Conservation (phyloP, 1,140 invertebrate species). For the Rhyzopertha dominica region DNA sequence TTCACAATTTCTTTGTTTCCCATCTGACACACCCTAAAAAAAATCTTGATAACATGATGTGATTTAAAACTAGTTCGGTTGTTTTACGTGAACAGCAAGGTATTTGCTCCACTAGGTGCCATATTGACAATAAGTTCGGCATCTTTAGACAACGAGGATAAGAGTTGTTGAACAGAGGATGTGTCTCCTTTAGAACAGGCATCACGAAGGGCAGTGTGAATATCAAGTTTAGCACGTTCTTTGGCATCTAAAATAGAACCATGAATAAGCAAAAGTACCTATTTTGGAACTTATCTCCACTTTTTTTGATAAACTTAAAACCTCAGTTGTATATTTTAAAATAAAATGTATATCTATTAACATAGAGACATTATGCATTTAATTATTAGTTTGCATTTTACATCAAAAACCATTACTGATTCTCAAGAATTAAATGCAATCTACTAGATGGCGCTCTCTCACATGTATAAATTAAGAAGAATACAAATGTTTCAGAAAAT, state of each 20-base stretch:
- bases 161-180: slow-evolving; percentile 55
- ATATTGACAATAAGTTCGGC: slow-evolving; percentile 75
- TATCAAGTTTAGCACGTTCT: slow-evolving; percentile 63
- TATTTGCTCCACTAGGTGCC: slow-evolving; percentile 80
- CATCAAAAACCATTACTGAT: background rate
- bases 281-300: background rate
- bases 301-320: too few relatives aligned
- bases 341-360: background rate
- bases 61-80: background rate
- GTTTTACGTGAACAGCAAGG: slow-evolving; percentile 76
- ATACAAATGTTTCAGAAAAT: too few relatives aligned
- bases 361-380: background rate
- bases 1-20: slow-evolving; percentile 77
- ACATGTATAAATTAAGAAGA: too few relatives aligned
- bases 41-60: slow-evolving; percentile 12
- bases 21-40: slow-evolving; percentile 69
- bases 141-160: slow-evolving; percentile 60
- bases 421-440: too few relatives aligned
- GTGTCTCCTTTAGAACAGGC: slow-evolving; percentile 66
- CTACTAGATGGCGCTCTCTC: too few relatives aligned
- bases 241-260: slow-evolving; percentile 56
- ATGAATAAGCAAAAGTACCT: slow-evolving; percentile 1
- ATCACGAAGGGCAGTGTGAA: slow-evolving; percentile 67
- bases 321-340: background rate
- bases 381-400: slow-evolving; percentile 5